Evolutionary conservation across 2,113 vertebrate genomes (phyloP).

Genomic region (Pangasianodon hypophthalmus): DNA sequence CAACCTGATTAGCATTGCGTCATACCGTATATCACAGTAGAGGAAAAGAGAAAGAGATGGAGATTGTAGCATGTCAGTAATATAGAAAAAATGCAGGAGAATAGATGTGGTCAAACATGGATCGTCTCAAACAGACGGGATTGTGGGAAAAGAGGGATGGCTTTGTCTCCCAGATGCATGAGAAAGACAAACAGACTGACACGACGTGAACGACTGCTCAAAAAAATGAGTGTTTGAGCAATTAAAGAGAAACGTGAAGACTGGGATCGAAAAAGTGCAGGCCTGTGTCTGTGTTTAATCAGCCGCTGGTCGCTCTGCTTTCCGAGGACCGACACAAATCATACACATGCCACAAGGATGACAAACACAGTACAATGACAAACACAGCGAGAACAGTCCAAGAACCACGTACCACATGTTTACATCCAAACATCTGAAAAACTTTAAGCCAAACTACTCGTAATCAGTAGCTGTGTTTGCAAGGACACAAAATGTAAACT

Average conservation of each 20-base stretch:
- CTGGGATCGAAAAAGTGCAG: conserved; percentile 23
- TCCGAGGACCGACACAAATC: conserved; percentile 7
- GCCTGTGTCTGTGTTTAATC: conserved; percentile 36
- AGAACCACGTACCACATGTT: neutral
- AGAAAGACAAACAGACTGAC: conserved; percentile 64
- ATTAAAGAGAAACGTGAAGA: conserved; percentile 25
- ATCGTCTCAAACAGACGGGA: conserved; percentile 1
- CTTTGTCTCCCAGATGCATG: conserved; percentile 47
- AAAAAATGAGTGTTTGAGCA: neutral
- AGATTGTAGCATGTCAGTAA: neutral
- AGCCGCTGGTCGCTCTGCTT: conserved; percentile 5
- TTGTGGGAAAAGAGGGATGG: neutral
- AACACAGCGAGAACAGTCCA: neutral
- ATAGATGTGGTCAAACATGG: neutral
- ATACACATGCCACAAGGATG: neutral
- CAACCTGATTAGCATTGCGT: neutral
- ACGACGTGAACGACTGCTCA: neutral
- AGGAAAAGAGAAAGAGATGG: neutral
- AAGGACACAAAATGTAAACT: neutral
- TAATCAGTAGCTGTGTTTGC: neutral
- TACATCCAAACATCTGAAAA: neutral
- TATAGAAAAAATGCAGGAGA: neutral
- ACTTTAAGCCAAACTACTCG: neutral
- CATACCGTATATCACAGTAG: neutral
- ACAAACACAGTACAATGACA: neutral